Percentiles rank a stretch among this genome's conserved stretches.
phyloP scores from a whole-genome alignment of 1,140 invertebrate genomes.

The Hermetia illucens region DNA sequence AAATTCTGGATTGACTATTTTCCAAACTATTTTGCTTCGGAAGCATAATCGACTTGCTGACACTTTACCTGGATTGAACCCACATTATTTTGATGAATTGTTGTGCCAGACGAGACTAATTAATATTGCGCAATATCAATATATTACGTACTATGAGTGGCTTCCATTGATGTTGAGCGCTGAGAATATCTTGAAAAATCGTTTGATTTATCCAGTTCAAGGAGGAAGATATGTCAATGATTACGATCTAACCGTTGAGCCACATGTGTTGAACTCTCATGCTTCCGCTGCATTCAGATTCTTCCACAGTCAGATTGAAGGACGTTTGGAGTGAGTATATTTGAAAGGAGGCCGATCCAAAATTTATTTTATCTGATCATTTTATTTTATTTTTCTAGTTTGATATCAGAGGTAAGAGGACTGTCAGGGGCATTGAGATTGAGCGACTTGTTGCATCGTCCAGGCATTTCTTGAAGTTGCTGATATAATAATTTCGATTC shows the following conservation, averaged over 20 bases:
- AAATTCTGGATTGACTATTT: slow-evolving; percentile 59
- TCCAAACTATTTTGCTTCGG: slow-evolving; percentile 72
- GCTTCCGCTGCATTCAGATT: slow-evolving; percentile 76
- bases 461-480: slow-evolving; percentile 40
- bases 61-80: slow-evolving; percentile 56
- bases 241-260: slow-evolving; percentile 67
- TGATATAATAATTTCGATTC: slow-evolving; percentile 57
- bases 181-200: slow-evolving; percentile 52
- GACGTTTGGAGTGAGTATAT: slow-evolving; percentile 61
- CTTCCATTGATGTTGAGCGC: slow-evolving; percentile 61
- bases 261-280: slow-evolving; percentile 70
- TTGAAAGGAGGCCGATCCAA: no score
- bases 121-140: slow-evolving; percentile 59
- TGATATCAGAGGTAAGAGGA: slow-evolving; percentile 46
- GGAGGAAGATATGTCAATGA: slow-evolving; percentile 59
- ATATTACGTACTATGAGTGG: slow-evolving; percentile 80
- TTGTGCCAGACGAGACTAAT: slow-evolving; percentile 73
- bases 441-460: slow-evolving; percentile 64
- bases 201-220: slow-evolving; percentile 48
- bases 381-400: slow-evolving; percentile 31
- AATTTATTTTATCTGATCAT: no score
- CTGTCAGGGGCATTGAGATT: slow-evolving; percentile 44
- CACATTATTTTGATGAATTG: slow-evolving; percentile 75
- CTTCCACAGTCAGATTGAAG: slow-evolving; percentile 73
- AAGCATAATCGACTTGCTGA: slow-evolving; percentile 84